Evolutionary conservation across 2,888 invertebrate genomes (phyloP).

Genomic region (Subacronicta megacephala): DNA sequence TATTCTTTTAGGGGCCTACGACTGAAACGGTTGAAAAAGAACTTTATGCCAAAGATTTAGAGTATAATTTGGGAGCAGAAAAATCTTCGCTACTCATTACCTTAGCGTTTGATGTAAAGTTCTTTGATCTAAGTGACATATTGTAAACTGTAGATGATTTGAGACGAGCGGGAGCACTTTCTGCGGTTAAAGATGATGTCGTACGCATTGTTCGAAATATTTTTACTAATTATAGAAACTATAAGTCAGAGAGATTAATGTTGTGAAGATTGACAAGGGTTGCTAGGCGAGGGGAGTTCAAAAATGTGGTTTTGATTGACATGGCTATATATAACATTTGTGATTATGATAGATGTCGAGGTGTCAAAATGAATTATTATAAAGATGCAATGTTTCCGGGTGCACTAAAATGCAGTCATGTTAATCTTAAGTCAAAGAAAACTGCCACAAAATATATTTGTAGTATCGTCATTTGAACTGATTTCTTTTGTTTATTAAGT

Average conservation of each 20-base stretch:
- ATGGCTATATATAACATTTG: slow-evolving; percentile 56
- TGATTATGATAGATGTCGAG: slow-evolving; percentile 60
- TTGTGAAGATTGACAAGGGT: slow-evolving; percentile 76
- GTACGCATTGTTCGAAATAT: slow-evolving; percentile 70
- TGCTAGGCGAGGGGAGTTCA: slow-evolving; percentile 52
- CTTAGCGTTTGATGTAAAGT: slow-evolving; percentile 79
- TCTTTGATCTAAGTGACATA: slow-evolving; percentile 86
- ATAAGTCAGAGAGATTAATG: slow-evolving; percentile 72
- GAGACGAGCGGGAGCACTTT: slow-evolving; percentile 75
- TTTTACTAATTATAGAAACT: slow-evolving; percentile 78
- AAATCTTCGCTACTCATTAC: slow-evolving; percentile 69
- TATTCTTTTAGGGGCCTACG: slow-evolving; percentile 55
- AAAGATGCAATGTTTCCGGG: slow-evolving; percentile 33
- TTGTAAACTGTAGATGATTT: slow-evolving; percentile 84
- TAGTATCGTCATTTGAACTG: neutral
- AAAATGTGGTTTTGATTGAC: slow-evolving; percentile 68
- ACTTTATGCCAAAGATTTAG: slow-evolving; percentile 57
- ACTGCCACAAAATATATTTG: neutral
- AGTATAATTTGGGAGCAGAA: slow-evolving; percentile 56
- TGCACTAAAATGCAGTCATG: slow-evolving; percentile 15
- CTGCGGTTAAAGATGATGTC: slow-evolving; percentile 68
- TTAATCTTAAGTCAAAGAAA: neutral
- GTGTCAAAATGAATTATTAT: slow-evolving; percentile 54
- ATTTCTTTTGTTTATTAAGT: neutral
- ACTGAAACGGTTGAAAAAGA: slow-evolving; percentile 57